Evolutionary conservation across 2,113 vertebrate species (phyloP).

Genomic region (Leiothrix lutea): DNA sequence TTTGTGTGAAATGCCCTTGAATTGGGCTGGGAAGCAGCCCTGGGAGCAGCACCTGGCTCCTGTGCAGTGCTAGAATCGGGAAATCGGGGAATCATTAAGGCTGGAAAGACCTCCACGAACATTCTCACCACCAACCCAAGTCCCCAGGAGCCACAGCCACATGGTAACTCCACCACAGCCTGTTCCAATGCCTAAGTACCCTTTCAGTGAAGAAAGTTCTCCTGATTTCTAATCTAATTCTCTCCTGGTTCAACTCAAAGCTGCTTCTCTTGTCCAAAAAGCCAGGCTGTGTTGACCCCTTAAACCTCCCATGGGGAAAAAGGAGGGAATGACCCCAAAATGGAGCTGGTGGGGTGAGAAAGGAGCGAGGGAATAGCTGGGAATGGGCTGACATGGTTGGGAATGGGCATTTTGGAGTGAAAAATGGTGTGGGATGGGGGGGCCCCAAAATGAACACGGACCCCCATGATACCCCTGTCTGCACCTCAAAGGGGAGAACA

Average conservation of each 20-base stretch:
- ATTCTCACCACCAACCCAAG: neutral
- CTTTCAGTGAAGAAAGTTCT: neutral
- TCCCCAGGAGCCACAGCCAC: neutral
- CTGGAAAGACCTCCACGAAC: neutral
- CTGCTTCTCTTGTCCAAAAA: neutral
- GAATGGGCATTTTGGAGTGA: neutral
- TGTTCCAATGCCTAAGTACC: neutral
- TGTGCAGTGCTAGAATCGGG: neutral
- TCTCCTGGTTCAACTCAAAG: neutral
- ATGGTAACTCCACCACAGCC: neutral
- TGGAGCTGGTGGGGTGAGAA: neutral
- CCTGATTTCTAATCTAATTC: neutral
- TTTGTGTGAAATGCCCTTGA: neutral
- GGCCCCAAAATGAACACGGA: neutral
- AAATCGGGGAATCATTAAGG: neutral
- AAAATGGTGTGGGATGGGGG: neutral
- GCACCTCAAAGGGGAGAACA: neutral
- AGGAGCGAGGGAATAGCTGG: neutral
- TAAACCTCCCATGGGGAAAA: neutral
- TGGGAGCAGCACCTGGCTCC: neutral
- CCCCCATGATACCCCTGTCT: neutral
- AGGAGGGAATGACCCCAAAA: neutral
- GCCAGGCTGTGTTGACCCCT: neutral
- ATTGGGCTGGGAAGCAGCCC: neutral
- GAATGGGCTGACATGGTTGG: neutral